Percentiles rank a stretch among this genome's conserved stretches.
Conservation (phyloP, 2,888 invertebrate species). For the Pyrrhosoma nymphula region DNA sequence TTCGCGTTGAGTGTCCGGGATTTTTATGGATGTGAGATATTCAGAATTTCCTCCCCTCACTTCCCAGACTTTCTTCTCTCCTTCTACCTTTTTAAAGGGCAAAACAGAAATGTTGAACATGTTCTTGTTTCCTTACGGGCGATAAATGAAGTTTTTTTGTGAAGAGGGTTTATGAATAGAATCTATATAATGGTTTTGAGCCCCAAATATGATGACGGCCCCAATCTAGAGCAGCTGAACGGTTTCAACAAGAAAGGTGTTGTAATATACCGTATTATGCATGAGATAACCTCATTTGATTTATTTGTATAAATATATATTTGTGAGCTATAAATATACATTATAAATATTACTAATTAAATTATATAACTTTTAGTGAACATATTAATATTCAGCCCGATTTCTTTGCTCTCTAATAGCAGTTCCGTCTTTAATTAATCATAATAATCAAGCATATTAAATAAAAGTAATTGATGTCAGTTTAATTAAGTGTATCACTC, state of each 20-base stretch:
- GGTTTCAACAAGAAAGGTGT: not conserved
- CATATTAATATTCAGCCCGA: too few relatives aligned
- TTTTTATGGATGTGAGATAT: conserved; percentile 1
- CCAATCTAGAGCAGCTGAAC: not conserved
- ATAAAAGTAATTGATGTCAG: too few relatives aligned
- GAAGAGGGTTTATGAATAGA: not conserved
- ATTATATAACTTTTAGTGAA: too few relatives aligned
- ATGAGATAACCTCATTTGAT: too few relatives aligned
- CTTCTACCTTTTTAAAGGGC: conserved; percentile 4
- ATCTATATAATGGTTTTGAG: not conserved
- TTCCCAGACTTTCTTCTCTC: not conserved
- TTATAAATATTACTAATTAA: too few relatives aligned
- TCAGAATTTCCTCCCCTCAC: not conserved
- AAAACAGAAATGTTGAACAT: not conserved
- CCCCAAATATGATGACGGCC: not conserved
- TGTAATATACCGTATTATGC: too few relatives aligned
- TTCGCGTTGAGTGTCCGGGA: not conserved
- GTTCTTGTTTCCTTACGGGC: not conserved
- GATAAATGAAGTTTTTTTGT: not conserved
- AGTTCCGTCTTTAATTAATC: too few relatives aligned
- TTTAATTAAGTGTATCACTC: too few relatives aligned
- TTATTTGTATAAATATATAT: too few relatives aligned
- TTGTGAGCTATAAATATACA: too few relatives aligned
- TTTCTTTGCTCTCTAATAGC: too few relatives aligned
- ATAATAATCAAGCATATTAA: too few relatives aligned